phyloP scores from a whole-genome alignment of 2,888 invertebrate genomes.

The Cheilosia vernalis region DNA sequence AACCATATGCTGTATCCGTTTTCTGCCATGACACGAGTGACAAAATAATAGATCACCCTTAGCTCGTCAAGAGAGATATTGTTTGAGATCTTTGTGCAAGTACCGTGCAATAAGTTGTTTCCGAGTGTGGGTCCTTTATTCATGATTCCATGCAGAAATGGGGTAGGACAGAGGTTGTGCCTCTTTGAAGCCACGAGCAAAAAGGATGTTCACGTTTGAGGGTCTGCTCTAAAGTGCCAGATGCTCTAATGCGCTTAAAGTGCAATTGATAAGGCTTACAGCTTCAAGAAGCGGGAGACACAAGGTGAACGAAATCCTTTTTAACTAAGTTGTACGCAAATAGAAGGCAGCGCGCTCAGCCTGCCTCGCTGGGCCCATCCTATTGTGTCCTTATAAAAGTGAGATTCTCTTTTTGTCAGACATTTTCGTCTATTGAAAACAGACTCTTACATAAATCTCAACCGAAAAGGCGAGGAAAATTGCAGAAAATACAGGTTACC shows the following conservation, averaged over 20 bases:
- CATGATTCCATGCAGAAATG: constrained; percentile 42
- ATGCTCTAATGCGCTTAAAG: constrained; percentile 72
- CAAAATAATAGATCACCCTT: constrained; percentile 67
- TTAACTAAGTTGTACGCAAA: constrained; percentile 63
- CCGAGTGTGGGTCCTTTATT: constrained; percentile 52
- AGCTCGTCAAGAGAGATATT: constrained; percentile 61
- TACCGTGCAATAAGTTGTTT: constrained; percentile 12
- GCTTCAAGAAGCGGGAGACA: constrained; percentile 11
- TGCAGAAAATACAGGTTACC: constrained; percentile 65
- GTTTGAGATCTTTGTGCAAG: constrained; percentile 55
- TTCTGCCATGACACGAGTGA: constrained; percentile 52
- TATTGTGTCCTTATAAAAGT: constrained; percentile 26
- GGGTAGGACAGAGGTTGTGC: constrained; percentile 33
- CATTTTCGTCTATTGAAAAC: constrained; percentile 58
- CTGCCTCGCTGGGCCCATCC: neutral
- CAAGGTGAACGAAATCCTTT: constrained; percentile 66
- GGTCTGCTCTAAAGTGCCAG: constrained; percentile 62
- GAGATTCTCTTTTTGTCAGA: constrained; percentile 26
- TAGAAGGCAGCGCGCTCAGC: constrained; percentile 37
- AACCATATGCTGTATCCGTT: constrained; percentile 34
- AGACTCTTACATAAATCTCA: constrained; percentile 40
- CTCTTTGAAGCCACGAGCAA: constrained; percentile 26
- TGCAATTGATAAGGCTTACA: constrained; percentile 71
- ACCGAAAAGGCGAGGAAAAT: constrained; percentile 49
- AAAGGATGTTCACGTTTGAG: constrained; percentile 61